Evolutionary conservation across 2,888 invertebrate species (phyloP).

Genomic region (Metellina segmentata): DNA sequence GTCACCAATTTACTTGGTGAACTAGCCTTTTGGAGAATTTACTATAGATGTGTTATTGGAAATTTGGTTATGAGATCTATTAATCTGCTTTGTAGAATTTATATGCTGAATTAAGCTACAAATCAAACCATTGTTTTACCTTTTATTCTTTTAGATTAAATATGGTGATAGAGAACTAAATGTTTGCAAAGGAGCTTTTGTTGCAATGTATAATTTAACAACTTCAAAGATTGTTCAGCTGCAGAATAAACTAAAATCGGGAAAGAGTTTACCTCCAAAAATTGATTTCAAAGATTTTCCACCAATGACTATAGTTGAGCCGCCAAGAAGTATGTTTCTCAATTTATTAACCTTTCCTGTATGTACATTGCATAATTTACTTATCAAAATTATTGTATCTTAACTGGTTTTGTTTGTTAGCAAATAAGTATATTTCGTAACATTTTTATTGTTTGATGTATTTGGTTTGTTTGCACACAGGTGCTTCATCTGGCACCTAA

Average conservation of each 20-base stretch:
- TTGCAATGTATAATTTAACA: slow-evolving; percentile 52
- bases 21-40: too few relatives aligned
- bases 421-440: too few relatives aligned
- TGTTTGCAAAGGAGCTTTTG: slow-evolving; percentile 66
- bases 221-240: slow-evolving; percentile 13
- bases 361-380: too few relatives aligned
- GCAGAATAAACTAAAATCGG: slow-evolving; percentile 50
- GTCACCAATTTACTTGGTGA: too few relatives aligned
- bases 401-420: too few relatives aligned
- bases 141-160: slow-evolving; percentile 43
- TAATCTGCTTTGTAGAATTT: not conserved
- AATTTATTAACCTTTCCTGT: too few relatives aligned
- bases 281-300: slow-evolving; percentile 41
- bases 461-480: too few relatives aligned
- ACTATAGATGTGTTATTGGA: too few relatives aligned
- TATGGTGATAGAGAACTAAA: slow-evolving; percentile 33
- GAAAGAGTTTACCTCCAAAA: not conserved
- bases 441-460: too few relatives aligned
- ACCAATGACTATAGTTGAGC: slow-evolving; percentile 9
- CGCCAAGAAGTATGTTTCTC: not conserved
- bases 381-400: too few relatives aligned
- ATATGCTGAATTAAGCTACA: not conserved
- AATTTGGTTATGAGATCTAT: not conserved
- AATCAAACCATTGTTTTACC: not conserved
- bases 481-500: too few relatives aligned